Base-by-base conservation (phyloP, 2,797 vertebrate species). In the Onychomys arenicola region DNA sequence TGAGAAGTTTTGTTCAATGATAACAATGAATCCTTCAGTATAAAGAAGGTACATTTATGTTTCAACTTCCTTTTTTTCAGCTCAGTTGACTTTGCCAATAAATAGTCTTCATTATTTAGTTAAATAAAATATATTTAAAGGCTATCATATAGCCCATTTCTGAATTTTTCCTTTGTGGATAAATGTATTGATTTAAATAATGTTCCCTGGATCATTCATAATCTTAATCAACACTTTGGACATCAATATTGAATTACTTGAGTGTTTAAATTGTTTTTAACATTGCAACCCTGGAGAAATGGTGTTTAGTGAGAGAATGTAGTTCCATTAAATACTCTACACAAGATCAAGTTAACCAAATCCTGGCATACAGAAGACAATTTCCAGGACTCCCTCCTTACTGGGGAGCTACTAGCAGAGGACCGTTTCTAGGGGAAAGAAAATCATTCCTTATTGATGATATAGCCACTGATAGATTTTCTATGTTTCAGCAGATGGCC, bases 121-220 rank as follows among this genome's bases (percentile, higher is more conserved):
- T 94, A 96, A 95, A 90, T 57, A 7, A 91, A 92, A 95, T 8
- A 84, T n/a, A 82, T 91, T 19, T 2, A 92, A 95, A 69, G 78
- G 52, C 8, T 89, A 3, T 90, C 67, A 57, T 27, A 52, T 1
- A 83, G 46, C 7, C 43, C 16, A 52, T 85, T 89, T 95, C 86
- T 84, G 13, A 16, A 10, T 0, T 5, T 81, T 96, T 57, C 61
- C 84, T 93, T 34, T 85, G 57, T 16, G 8, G 55, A 75, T n/a
- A n/a, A 96, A 17, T 17, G 40, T 61, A 90, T 63, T 78, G 81
- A 83, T 84, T 97, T 71, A 94, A 82, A 92, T 91, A 95, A 17
- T 77, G 3, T 71, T 57, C 49, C 25, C 71, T 83, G 34, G 7
- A 32, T 75, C 73, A 92, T 89, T 69, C 57, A 91, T 46, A 93